These are phyloP conservation scores for Cyaniris semiargus DNA, from an alignment of 2,888 invertebrate species.

Conservation along the genomic window DNA sequence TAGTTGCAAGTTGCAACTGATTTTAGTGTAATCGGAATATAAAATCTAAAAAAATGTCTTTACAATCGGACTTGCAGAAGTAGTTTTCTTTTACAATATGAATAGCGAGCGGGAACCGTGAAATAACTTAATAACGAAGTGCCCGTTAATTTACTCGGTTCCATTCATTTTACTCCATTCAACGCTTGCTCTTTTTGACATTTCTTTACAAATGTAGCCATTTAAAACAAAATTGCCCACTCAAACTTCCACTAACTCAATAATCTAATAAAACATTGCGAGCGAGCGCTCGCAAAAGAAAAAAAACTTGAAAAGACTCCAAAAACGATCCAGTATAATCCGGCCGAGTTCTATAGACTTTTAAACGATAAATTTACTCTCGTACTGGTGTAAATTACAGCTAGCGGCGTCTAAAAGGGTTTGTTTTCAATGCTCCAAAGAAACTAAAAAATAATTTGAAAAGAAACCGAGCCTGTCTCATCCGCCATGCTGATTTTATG, in stretches of 20 bases:
- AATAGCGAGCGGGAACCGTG: background rate
- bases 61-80: background rate
- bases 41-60: background rate
- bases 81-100: constrained; percentile 2
- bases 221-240: constrained; percentile 36
- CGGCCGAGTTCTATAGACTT: constrained; percentile 46
- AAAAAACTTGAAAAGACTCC: constrained; percentile 42
- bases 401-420: constrained; percentile 63
- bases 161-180: constrained; percentile 10
- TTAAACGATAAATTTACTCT: constrained; percentile 51
- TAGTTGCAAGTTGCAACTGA: too few species aligned
- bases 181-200: constrained; percentile 14
- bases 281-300: constrained; percentile 42
- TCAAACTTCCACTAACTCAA: constrained; percentile 42
- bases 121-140: constrained; percentile 5
- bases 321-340: constrained; percentile 45
- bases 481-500: constrained; percentile 74
- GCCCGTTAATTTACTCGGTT: constrained; percentile 13
- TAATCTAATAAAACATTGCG: constrained; percentile 42
- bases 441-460: constrained; percentile 60
- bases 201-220: constrained; percentile 26
- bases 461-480: constrained; percentile 63
- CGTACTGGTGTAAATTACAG: constrained; percentile 72
- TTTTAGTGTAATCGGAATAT: too few species aligned
- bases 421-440: constrained; percentile 69